A percentile compares a stretch with the other conserved stretches of the same genome.
phyloP scores from a whole-genome alignment of 2,113 vertebrate species.

The Pseudorectes ferrugineus region DNA sequence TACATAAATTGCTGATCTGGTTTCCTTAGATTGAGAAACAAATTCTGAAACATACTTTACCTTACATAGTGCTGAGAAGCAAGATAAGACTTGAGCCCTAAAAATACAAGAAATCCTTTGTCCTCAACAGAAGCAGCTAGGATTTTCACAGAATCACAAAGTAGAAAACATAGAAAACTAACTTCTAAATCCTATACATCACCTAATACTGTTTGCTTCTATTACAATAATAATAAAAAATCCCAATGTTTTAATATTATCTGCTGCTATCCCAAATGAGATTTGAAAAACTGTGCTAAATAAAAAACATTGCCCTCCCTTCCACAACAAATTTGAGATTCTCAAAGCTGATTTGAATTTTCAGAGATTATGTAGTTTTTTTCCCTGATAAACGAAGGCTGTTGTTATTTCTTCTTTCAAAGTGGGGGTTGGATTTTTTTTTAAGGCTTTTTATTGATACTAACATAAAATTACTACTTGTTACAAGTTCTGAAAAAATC shows the following conservation, averaged over 20 bases:
- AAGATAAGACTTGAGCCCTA: background rate
- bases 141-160: background rate
- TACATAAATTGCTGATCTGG: background rate
- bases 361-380: rapidly evolving
- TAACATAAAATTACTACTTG: background rate
- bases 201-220: background rate
- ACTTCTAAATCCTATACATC: background rate
- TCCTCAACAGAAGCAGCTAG: background rate
- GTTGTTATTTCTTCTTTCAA: background rate
- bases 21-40: background rate
- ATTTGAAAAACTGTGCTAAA: background rate
- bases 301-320: background rate
- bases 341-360: background rate
- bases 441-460: background rate
- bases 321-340: background rate
- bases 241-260: background rate
- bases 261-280: background rate
- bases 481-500: background rate
- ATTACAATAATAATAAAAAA: background rate
- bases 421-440: background rate
- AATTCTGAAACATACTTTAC: background rate
- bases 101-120: background rate
- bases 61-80: background rate
- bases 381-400: background rate
- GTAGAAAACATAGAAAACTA: background rate